Conservation (phyloP, 2,797 vertebrate genomes). For the Novumbra hubbsi region DNA sequence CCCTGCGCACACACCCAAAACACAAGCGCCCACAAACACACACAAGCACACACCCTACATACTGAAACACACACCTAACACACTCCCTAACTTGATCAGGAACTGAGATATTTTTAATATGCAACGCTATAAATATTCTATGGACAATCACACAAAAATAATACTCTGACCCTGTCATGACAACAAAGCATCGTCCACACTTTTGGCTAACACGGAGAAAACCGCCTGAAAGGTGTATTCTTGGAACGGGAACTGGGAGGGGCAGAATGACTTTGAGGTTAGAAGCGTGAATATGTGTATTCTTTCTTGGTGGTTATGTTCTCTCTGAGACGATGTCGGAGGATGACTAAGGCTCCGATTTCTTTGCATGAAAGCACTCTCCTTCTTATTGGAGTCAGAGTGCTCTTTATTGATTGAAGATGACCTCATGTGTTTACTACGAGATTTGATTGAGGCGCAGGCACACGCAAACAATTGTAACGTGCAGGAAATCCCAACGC, state of each 20-base stretch:
- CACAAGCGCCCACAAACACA: conserved; percentile 9
- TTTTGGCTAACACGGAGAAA: no score
- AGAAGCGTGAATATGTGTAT: background rate
- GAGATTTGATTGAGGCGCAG: background rate
- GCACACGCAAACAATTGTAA: background rate
- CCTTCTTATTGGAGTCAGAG: background rate
- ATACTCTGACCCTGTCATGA: background rate
- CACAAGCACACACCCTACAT: conserved; percentile 11
- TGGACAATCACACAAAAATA: conserved; percentile 7
- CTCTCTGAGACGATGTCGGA: background rate
- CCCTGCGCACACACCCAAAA: no score
- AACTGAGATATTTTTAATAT: background rate
- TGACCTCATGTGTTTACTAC: conserved; percentile 27
- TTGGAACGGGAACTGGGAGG: background rate
- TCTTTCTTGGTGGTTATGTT: background rate
- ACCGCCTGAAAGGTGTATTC: background rate
- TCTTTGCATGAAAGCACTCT: conserved; percentile 13
- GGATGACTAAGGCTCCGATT: background rate
- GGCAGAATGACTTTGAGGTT: background rate
- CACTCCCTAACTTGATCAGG: no score
- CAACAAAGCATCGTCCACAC: background rate
- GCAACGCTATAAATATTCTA: background rate
- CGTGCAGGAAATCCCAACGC: no score
- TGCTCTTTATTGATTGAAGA: conserved; percentile 14
- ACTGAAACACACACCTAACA: no score